Evolutionary conservation across 2,888 invertebrate genomes (phyloP), one percentile per base, ranked within the genome.

Genomic region (Mycalesis mineus): DNA sequence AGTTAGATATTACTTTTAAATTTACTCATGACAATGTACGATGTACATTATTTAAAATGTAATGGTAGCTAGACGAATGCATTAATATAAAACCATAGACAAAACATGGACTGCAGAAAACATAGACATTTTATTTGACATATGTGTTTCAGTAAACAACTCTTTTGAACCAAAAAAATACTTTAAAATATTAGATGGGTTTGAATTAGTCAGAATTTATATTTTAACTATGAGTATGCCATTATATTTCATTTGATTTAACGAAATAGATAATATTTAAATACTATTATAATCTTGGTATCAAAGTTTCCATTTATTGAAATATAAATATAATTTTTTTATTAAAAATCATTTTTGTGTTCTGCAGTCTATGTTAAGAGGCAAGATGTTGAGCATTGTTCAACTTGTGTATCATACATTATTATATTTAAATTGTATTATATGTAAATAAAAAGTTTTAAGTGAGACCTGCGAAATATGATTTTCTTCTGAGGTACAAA

Each of bases 401-500:
- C 75, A 68, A 77, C 77, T 77, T 79, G 73, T 86, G 82, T 86
- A 85, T 78, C 67, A 80, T 84, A 81, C 53, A 63, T 56, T 48
- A 53, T 60, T 65, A 65, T 77, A 74, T 80, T 81, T 76, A 75
- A 80, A 81, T 77, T 88, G 88, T 88, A 88, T 82, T 61, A 86
- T 86, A 88, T 89, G 88, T 88, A 89, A 87, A 89, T 88, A 88
- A 82, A 82, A 76, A 74, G 65, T 76, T 82, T 70, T 78, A 88
- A 85, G 80, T 80, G 84, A 84, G 77, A 86, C 80, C 81, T 83
- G 84, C 84, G 82, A 88, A 81, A 86, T 88, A 88, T 88, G 80
- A 85, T 88, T 89, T 88, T 87, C 88, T 89, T 88, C 88, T 84
- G 87, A 87, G 88, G 87, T 88, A 88, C 88, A 88, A 88, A 47